These are phyloP conservation scores for Mystacides longicornis DNA, from an alignment of 2,888 invertebrate species.

Conservation along the genomic window DNA sequence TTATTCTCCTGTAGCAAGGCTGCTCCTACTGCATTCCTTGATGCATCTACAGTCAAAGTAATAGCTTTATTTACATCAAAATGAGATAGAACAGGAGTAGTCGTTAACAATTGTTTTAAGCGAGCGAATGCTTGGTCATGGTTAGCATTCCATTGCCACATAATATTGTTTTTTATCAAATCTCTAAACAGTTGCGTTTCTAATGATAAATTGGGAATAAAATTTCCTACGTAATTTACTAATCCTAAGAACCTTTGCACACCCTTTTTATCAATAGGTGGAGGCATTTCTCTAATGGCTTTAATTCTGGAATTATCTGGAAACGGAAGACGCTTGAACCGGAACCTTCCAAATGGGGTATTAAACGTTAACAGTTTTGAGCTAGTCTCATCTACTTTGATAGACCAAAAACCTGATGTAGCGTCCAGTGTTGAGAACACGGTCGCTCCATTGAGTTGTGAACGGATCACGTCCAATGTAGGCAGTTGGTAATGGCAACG, in stretches of 20 bases:
- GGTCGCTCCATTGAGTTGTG: background rate
- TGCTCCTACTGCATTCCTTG: slow-evolving; percentile 2
- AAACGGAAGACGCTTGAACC: slow-evolving; percentile 2
- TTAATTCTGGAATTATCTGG: background rate
- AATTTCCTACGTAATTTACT: background rate
- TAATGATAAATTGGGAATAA: background rate
- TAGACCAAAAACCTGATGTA: background rate
- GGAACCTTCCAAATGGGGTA: slow-evolving; percentile 1
- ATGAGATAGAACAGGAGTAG: background rate
- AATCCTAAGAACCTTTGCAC: slow-evolving; percentile 1
- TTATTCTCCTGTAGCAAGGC: background rate
- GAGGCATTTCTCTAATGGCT: slow-evolving; percentile 2
- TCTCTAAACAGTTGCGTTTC: background rate
- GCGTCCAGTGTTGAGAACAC: background rate
- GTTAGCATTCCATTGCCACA: background rate
- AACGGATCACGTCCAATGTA: background rate
- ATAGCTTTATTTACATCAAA: background rate
- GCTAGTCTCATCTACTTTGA: background rate
- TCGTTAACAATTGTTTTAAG: slow-evolving; percentile 1
- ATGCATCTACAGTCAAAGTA: slow-evolving; percentile 1
- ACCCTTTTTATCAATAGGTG: background rate
- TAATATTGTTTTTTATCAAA: background rate
- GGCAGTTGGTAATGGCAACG: background rate
- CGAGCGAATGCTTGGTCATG: background rate
- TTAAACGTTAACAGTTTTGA: slow-evolving; percentile 1